A percentile compares a stretch with the other conserved stretches of the same genome.
Evolutionary conservation across 2,888 invertebrate species (phyloP).

Genomic region (Platycnemis pennipes): DNA sequence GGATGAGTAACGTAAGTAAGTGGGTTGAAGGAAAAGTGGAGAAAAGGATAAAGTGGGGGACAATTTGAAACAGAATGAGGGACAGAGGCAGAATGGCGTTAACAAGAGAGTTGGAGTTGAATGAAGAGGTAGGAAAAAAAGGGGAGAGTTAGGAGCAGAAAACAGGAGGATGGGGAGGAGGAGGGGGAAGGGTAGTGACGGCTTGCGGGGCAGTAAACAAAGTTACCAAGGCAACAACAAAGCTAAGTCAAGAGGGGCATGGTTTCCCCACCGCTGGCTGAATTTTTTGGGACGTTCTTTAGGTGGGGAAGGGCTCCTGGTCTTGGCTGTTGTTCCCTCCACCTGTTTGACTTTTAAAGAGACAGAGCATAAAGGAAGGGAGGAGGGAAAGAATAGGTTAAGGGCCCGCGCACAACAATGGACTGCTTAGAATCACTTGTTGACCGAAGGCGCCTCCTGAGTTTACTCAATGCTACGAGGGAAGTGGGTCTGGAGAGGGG

Average conservation of each 20-base stretch:
- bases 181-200: not conserved
- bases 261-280: not conserved
- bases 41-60: not conserved
- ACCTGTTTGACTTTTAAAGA: slow-evolving; percentile 49
- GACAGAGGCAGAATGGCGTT: not conserved
- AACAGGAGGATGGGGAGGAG: not conserved
- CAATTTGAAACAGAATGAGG: not conserved
- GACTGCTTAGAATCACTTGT: slow-evolving; percentile 22
- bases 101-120: not conserved
- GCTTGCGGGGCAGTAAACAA: slow-evolving; percentile 45
- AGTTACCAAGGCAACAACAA: slow-evolving; percentile 53
- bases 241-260: slow-evolving; percentile 41
- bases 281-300: not conserved
- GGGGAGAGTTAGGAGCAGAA: not conserved
- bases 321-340: not conserved
- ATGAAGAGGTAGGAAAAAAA: not conserved
- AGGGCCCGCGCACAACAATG: not conserved
- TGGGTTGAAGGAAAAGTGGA: not conserved
- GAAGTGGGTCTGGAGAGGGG: not conserved
- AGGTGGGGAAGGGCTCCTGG: not conserved
- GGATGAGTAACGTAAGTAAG: not conserved
- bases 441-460: not conserved
- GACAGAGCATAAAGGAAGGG: not conserved
- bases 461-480: not conserved
- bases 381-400: slow-evolving; percentile 12